phyloP scores from a whole-genome alignment of 2,797 vertebrate genomes.

The Hapalemur alaotrensis region DNA sequence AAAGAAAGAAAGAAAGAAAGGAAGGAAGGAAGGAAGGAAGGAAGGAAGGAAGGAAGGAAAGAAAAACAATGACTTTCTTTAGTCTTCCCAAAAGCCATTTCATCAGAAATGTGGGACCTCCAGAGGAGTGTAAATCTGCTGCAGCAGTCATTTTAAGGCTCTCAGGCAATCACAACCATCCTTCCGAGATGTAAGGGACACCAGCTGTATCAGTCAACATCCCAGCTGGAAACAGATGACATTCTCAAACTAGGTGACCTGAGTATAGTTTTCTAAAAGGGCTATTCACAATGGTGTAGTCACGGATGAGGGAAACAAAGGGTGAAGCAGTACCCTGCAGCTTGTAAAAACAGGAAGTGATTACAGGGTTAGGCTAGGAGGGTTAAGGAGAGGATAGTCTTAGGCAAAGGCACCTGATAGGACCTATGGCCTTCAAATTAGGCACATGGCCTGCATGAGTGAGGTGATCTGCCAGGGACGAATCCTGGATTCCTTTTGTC shows the following conservation, averaged over 20 bases:
- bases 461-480: neutral
- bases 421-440: neutral
- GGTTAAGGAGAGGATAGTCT: neutral
- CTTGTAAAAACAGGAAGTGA: neutral
- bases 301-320: neutral
- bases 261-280: neutral
- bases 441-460: neutral
- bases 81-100: neutral
- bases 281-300: neutral
- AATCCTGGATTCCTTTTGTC: neutral
- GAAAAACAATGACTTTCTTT: neutral
- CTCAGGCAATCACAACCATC: neutral
- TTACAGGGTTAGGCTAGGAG: neutral
- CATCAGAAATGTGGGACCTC: conserved; percentile 23
- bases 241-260: neutral
- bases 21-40: too few species aligned
- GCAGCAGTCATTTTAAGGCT: conserved; percentile 23
- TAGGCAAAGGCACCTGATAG: neutral
- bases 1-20: too few species aligned
- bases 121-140: conserved; percentile 39
- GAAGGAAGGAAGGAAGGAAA: neutral
- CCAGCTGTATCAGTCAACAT: neutral
- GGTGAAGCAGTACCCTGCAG: neutral
- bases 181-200: neutral
- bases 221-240: conserved; percentile 37